These are phyloP conservation scores for Rhyacophila evoluta DNA, from an alignment of 2,888 invertebrate genomes.

Conservation along the genomic window DNA sequence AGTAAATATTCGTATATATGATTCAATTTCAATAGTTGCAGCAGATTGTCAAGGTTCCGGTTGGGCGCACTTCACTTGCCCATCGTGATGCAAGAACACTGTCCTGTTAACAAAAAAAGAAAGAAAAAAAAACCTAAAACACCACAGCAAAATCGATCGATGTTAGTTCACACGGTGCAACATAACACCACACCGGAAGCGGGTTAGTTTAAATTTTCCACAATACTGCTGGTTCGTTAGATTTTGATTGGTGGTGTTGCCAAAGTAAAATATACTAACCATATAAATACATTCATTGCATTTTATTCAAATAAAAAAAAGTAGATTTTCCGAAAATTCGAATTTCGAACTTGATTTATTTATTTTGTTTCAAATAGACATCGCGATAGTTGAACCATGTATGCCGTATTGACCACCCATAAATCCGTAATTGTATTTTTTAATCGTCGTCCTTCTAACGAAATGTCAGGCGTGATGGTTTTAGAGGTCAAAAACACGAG, in stretches of 20 bases:
- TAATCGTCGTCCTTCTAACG: conserved; percentile 2
- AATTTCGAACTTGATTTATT: no score
- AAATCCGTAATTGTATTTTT: background rate
- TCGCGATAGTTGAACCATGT: no score
- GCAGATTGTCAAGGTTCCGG: background rate
- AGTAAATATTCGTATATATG: no score
- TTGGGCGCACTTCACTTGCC: background rate
- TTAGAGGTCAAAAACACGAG: conserved; percentile 16
- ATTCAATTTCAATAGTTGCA: background rate
- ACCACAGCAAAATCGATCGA: background rate
- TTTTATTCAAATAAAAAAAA: no score
- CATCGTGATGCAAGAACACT: background rate
- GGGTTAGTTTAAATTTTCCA: background rate
- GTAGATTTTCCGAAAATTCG: no score
- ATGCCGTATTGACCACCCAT: background rate
- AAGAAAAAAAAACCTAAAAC: background rate
- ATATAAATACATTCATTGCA: no score
- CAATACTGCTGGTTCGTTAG: background rate
- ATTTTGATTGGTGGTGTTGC: background rate
- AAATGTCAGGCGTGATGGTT: conserved; percentile 21
- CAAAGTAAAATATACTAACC: background rate
- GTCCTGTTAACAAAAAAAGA: background rate
- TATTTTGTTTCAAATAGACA: no score
- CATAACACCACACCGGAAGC: background rate
- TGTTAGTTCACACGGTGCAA: background rate